Percentiles rank a stretch among this genome's conserved stretches.
Evolutionary conservation across 2,797 vertebrate genomes (phyloP).

Genomic region (Lepilemur septentrionalis): DNA sequence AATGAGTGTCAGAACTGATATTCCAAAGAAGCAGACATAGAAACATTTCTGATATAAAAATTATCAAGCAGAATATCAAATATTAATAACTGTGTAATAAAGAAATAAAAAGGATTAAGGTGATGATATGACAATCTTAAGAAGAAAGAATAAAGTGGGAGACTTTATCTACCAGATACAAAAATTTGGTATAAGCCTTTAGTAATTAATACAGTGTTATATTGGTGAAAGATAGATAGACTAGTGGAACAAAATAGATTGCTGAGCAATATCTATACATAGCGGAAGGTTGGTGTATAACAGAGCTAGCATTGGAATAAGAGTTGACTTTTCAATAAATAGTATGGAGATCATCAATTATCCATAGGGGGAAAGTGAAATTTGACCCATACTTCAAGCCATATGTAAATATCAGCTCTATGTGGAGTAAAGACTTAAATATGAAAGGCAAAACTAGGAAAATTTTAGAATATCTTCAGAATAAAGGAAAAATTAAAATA

Average conservation of each 20-base stretch:
- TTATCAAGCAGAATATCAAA: not conserved
- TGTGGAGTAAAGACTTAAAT: not conserved
- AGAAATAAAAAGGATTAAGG: not conserved
- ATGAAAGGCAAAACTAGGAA: not conserved
- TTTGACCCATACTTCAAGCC: not conserved
- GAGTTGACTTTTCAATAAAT: not conserved
- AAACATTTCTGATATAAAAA: not conserved
- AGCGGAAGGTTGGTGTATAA: not conserved
- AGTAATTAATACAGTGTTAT: not conserved
- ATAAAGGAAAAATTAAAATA: not conserved
- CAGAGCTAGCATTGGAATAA: not conserved
- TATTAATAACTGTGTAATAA: not conserved
- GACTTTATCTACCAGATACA: not conserved
- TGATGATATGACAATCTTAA: not conserved
- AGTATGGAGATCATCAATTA: not conserved
- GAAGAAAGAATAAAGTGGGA: not conserved
- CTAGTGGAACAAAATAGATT: not conserved
- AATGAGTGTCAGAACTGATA: not conserved
- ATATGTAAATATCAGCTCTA: not conserved
- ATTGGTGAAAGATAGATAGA: not conserved
- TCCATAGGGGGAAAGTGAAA: not conserved
- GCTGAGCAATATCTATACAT: not conserved
- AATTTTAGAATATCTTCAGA: not conserved
- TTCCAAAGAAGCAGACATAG: not conserved
- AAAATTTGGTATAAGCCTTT: not conserved